Percentiles rank a stretch among this genome's conserved stretches.
phyloP scores from a whole-genome alignment of 2,888 invertebrate genomes.

The Nemurella pictetii region DNA sequence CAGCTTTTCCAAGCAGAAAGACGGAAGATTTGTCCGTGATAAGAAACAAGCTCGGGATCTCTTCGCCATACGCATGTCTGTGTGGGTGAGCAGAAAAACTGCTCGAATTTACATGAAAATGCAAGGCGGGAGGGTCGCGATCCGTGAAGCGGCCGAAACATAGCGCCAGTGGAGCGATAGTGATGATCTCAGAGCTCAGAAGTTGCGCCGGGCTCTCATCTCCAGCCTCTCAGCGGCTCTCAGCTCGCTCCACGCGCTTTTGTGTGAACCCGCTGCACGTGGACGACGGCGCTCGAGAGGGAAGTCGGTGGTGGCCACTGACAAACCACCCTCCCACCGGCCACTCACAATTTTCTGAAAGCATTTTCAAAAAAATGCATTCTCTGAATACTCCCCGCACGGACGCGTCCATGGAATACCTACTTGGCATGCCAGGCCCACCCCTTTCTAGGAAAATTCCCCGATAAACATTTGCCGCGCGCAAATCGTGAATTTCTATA shows the following conservation, averaged over 20 bases:
- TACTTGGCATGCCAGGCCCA: too few relatives aligned
- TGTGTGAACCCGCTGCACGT: not conserved
- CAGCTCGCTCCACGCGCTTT: not conserved
- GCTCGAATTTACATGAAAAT: constrained; percentile 3
- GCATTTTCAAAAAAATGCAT: too few relatives aligned
- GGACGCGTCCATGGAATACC: too few relatives aligned
- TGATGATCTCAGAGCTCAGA: not conserved
- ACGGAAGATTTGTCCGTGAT: constrained; percentile 1
- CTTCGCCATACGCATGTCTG: constrained; percentile 17
- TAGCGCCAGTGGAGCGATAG: too few relatives aligned
- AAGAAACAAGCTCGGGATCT: not conserved
- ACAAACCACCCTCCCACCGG: too few relatives aligned
- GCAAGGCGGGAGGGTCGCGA: not conserved
- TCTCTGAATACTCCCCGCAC: too few relatives aligned
- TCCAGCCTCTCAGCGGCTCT: not conserved
- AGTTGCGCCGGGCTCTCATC: not conserved
- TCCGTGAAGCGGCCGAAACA: not conserved
- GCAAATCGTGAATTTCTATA: too few relatives aligned
- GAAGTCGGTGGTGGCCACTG: not conserved
- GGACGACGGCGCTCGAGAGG: not conserved
- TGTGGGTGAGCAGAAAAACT: constrained; percentile 1
- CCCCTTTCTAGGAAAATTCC: too few relatives aligned
- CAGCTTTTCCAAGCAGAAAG: not conserved
- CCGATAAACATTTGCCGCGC: too few relatives aligned
- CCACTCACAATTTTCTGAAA: too few relatives aligned